phyloP scores from a whole-genome alignment of 2,888 invertebrate species.

The Isoperla grammatica region DNA sequence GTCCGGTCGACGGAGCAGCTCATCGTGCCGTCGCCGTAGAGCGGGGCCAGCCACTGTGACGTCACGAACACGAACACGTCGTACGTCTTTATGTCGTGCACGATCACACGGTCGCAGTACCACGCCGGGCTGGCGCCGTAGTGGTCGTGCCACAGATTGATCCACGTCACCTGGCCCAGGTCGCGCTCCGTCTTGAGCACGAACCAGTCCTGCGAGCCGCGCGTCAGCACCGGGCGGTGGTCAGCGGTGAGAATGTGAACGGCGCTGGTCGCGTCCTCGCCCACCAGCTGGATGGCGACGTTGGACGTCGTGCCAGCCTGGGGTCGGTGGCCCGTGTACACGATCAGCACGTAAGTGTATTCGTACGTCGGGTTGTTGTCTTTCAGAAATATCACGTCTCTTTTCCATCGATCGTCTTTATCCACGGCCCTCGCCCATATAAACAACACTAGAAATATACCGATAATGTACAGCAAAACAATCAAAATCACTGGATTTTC shows the following conservation, averaged over 20 bases:
- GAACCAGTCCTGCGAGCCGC: conserved; percentile 8
- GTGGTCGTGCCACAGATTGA: conserved; percentile 11
- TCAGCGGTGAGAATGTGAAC: background rate
- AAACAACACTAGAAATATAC: background rate
- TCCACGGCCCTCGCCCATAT: background rate
- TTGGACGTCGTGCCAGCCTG: conserved; percentile 9
- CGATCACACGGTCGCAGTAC: conserved; percentile 14
- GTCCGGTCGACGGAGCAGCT: background rate
- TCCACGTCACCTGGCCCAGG: background rate
- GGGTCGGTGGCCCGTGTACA: conserved; percentile 5
- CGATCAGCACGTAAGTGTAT: conserved; percentile 4
- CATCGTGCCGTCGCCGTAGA: background rate
- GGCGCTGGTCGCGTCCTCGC: background rate
- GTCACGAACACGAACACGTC: background rate
- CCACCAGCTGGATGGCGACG: conserved; percentile 13
- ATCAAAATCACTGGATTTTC: background rate
- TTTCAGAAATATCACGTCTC: background rate
- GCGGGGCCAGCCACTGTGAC: conserved; percentile 7
- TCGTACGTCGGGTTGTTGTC: no score
- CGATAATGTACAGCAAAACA: background rate
- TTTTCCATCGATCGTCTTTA: background rate
- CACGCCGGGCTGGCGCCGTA: conserved; percentile 8
- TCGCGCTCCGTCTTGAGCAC: background rate
- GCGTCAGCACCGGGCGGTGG: background rate
- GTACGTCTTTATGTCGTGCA: background rate